Base-by-base conservation (phyloP, 2,888 invertebrate genomes). In the Aphodius sticticus region DNA sequence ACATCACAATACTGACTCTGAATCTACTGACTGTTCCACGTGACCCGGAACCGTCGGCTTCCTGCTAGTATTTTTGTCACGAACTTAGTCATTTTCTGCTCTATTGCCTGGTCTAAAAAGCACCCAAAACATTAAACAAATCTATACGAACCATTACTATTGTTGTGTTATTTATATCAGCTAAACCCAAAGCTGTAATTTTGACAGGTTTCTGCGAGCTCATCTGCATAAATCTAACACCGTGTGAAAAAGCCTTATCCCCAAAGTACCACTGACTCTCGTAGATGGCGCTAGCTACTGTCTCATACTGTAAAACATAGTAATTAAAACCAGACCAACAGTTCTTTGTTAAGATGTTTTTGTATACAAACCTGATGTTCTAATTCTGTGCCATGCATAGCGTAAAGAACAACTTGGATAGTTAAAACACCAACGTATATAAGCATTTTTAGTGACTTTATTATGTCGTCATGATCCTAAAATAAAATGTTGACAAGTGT, bases 181-280 rank as follows among this genome's bases (percentile, higher is more conserved):
- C 37, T 9, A 80, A 77, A 0, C 81, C 79, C 69, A 75, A 38
- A 6, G 82, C 82, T 36, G 81, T 79, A 69, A 82, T 69, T 38
- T 70, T 69, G 36, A 81, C 75, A 14, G 15, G 69, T 37, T 78
- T 81, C 37, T 82, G 81, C 0, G 82, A 76, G 38, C 78, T 81
- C 76, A 80, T 70, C 74, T 75, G 80, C 36, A 81, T 35, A 16
- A 82, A 77, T 6, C 37, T 38, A 35, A 82, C 37, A 16, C 77
- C 80, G 16, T 76, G 77, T 35, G 78, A 75, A 26, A 81, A 72
- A 5, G 75, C 5, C 74, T 70, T 77, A 70, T 77, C 78, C n/a
- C 80, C 79, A 70, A 80, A 80, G 71, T 81, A 81, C 82, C 82
- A 82, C 9, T 80, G 70, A 16, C 76, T 78, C 14, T 80, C 37